A percentile compares a stretch with the other conserved stretches of the same genome.
These are phyloP conservation scores for Diadumene lineata DNA, from an alignment of 92 coral and sea anemone genomes.

Conservation along the genomic window DNA sequence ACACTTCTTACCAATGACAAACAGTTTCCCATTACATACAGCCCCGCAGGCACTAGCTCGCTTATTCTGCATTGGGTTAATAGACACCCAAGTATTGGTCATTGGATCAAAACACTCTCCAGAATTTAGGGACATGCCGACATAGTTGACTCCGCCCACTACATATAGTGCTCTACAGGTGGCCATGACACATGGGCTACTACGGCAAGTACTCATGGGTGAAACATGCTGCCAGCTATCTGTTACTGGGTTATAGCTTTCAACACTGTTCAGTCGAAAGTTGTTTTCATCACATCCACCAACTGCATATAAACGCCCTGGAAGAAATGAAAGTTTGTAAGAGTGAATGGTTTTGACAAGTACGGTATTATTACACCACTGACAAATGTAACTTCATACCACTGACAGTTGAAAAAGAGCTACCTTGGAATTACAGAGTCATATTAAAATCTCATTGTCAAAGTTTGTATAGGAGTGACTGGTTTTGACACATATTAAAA, in stretches of 20 bases:
- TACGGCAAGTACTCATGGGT: constrained; percentile 98
- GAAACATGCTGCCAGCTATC: constrained; percentile 90
- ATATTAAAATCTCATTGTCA: no score
- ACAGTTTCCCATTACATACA: constrained; percentile 90
- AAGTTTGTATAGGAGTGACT: no score
- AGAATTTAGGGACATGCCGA: constrained; percentile 91
- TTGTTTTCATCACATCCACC: constrained; percentile 99
- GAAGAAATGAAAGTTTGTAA: no score
- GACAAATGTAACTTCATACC: no score
- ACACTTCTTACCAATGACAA: constrained; percentile 72
- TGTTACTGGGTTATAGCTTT: constrained; percentile 81
- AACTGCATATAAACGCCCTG: constrained; percentile 96
- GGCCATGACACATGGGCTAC: constrained; percentile 97
- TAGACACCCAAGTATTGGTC: constrained; percentile 82
- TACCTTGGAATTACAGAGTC: no score
- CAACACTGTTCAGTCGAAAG: constrained; percentile 91
- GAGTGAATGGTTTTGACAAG: no score
- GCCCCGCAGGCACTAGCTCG: constrained; percentile 99
- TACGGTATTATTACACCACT: no score
- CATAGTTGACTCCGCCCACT: constrained; percentile 96
- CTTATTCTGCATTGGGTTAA: constrained; percentile 76
- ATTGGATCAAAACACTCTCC: constrained; percentile 88
- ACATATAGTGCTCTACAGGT: constrained; percentile 71
- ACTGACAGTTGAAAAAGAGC: no score
- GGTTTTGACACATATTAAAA: no score